Conservation (phyloP, 2,888 invertebrate genomes). For the Rugalucina vietnamica region DNA sequence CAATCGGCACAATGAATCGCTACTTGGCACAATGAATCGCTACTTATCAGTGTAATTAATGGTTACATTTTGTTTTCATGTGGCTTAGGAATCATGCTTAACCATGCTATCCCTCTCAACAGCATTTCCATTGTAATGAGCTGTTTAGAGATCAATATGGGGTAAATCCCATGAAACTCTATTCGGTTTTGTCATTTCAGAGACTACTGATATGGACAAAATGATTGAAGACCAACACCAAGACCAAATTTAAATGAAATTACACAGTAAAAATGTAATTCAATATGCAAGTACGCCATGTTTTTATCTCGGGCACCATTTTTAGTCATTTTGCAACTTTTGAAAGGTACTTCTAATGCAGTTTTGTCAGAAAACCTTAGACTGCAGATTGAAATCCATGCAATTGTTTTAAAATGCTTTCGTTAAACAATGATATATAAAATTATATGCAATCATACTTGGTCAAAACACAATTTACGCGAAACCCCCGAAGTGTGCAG, state of each 20-base stretch:
- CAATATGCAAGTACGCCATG: not conserved
- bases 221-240: not conserved
- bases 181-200: not conserved
- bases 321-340: not conserved
- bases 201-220: not conserved
- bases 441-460: not conserved
- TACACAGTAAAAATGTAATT: not conserved
- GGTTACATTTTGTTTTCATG: not conserved
- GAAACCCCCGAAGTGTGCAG: not conserved
- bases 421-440: not conserved
- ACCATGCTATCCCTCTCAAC: not conserved
- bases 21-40: not conserved
- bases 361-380: not conserved
- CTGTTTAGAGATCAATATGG: not conserved
- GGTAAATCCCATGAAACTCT: not conserved
- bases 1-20: too few relatives aligned
- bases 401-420: not conserved
- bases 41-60: not conserved
- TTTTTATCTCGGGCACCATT: not conserved
- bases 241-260: not conserved
- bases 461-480: slow-evolving; percentile 1
- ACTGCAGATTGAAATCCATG: not conserved
- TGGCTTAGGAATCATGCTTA: not conserved
- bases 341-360: not conserved
- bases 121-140: not conserved